A percentile compares a stretch with the other conserved stretches of the same genome.
Conservation (phyloP, 2,797 vertebrate species). For the Pteropus rufus region DNA sequence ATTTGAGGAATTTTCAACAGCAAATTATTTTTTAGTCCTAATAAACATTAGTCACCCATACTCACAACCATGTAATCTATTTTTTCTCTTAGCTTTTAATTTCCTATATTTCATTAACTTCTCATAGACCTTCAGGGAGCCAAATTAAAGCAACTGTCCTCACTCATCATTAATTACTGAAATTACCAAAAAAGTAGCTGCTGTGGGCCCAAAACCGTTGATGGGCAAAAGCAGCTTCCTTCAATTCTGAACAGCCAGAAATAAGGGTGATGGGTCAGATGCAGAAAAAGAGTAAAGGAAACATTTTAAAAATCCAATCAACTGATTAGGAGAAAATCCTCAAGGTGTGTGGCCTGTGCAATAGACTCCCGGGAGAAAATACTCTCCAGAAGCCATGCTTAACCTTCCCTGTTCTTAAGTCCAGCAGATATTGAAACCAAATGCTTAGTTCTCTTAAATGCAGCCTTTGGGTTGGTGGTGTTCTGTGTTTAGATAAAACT, state of each 20-base stretch:
- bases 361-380: constrained; percentile 20
- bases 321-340: neutral
- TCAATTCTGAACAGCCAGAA: neutral
- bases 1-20: constrained; percentile 37
- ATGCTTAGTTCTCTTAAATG: neutral
- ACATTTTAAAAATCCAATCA: neutral
- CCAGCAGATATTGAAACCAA: constrained; percentile 32
- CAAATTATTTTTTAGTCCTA: constrained; percentile 30
- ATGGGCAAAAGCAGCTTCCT: neutral
- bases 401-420: neutral
- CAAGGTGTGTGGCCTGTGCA: neutral
- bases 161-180: neutral
- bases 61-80: neutral
- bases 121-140: neutral
- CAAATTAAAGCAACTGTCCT: constrained; percentile 5
- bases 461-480: constrained; percentile 2
- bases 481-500: constrained; percentile 48
- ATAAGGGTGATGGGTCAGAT: neutral
- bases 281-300: neutral
- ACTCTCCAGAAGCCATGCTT: neutral
- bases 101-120: constrained; percentile 31
- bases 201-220: neutral
- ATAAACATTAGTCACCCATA: neutral
- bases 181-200: neutral
- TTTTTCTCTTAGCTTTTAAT: constrained; percentile 25